Evolutionary conservation across 2,113 vertebrate genomes (phyloP).

Genomic region (Pollachius pollachius): DNA sequence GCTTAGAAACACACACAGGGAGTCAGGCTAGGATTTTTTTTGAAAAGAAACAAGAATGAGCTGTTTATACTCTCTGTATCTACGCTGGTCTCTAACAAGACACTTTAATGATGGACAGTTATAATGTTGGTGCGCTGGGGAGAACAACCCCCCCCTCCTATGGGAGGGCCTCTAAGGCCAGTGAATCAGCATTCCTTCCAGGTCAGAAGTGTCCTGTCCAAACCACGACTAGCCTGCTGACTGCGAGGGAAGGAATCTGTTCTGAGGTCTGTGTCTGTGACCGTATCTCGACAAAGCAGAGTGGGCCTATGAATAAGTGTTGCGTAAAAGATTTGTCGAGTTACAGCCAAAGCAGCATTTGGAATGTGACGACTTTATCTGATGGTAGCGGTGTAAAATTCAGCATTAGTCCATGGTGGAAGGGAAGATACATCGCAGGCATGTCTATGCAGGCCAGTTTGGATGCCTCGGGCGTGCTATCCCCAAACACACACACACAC

Average conservation of each 20-base stretch:
- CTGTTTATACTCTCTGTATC: not conserved
- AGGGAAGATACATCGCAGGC: not conserved
- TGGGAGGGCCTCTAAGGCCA: constrained; percentile 3
- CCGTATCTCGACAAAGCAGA: no score
- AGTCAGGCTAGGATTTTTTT: no score
- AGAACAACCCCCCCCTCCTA: constrained; percentile 22
- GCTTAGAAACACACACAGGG: not conserved
- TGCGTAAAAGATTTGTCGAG: no score
- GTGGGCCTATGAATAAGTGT: no score
- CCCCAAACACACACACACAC: constrained; percentile 6
- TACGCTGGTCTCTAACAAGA: not conserved
- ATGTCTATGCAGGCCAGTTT: no score
- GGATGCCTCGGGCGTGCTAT: no score
- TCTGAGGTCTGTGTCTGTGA: not conserved
- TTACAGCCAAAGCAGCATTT: no score
- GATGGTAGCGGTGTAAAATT: no score
- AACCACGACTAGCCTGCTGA: constrained; percentile 36
- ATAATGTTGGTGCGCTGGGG: constrained; percentile 20
- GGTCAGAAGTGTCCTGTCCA: constrained; percentile 23
- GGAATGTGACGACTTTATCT: no score
- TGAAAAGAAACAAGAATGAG: no score
- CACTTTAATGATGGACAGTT: not conserved
- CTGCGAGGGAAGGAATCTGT: constrained; percentile 29
- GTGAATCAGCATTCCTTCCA: constrained; percentile 52
- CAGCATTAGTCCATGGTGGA: no score